Conservation (phyloP, 2,888 invertebrate genomes). For the Micoletzkya japonica region DNA sequence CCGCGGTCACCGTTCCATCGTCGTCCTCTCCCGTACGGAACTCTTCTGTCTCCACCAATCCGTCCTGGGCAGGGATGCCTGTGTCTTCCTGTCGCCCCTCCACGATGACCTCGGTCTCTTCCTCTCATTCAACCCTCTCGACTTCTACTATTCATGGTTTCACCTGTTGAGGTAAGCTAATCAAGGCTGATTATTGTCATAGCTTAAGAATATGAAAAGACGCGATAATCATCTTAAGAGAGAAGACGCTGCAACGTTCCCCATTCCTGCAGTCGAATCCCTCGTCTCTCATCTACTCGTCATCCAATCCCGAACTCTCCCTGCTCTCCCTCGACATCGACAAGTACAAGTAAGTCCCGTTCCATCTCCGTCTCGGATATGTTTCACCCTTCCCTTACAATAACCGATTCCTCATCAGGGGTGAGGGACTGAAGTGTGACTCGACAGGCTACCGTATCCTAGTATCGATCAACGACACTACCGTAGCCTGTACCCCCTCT, state of each 20-base stretch:
- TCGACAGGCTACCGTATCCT: conserved; percentile 11
- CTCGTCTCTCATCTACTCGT: not conserved
- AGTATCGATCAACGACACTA: conserved; percentile 8
- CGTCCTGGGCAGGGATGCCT: conserved; percentile 39
- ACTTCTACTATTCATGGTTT: conserved; percentile 25
- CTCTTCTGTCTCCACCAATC: conserved; percentile 43
- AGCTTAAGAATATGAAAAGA: not conserved
- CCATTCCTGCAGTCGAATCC: too few relatives aligned
- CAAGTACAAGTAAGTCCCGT: conserved; percentile 28
- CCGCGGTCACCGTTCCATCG: conserved; percentile 30
- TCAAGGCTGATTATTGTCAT: not conserved
- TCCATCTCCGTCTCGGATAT: too few relatives aligned
- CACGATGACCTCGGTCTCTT: conserved; percentile 18
- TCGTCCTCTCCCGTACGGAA: conserved; percentile 36
- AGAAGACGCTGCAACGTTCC: conserved; percentile 8
- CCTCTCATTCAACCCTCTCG: conserved; percentile 15
- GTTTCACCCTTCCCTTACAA: too few relatives aligned
- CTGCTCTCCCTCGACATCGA: conserved; percentile 16
- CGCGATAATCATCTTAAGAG: not conserved
- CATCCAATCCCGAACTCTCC: not conserved
- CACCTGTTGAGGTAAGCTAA: conserved; percentile 16
- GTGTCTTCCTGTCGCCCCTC: conserved; percentile 35
- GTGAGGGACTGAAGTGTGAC: conserved; percentile 3
- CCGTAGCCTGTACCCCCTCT: not conserved
- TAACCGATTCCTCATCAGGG: not conserved